Percentiles rank a stretch among this genome's conserved stretches.
phyloP scores from a whole-genome alignment of 2,888 invertebrate species.

The Bellardia bayeri region DNA sequence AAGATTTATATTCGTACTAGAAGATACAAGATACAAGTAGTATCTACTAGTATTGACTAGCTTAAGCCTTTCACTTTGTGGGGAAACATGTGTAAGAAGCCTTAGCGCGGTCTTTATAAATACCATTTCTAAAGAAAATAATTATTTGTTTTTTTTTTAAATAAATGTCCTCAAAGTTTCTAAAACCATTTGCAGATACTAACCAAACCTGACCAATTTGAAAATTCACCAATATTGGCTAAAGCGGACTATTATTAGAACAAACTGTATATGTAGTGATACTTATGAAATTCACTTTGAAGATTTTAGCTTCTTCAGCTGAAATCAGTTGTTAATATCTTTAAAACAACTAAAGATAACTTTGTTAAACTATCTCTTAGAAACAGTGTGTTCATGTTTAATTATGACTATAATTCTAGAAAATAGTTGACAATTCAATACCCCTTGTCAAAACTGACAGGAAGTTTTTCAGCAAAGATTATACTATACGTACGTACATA shows the following conservation, averaged over 20 bases:
- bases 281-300: too few relatives aligned
- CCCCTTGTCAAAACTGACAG: constrained; percentile 66
- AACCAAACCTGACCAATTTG: too few relatives aligned
- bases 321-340: too few relatives aligned
- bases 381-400: constrained; percentile 55
- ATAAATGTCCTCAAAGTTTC: too few relatives aligned
- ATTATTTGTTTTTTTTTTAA: not conserved
- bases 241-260: too few relatives aligned
- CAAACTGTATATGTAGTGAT: too few relatives aligned
- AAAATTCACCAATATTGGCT: too few relatives aligned
- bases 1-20: not conserved
- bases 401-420: constrained; percentile 62
- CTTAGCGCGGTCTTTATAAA: not conserved
- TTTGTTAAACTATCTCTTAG: not conserved
- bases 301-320: too few relatives aligned
- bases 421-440: constrained; percentile 71
- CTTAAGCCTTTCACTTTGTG: constrained; percentile 40
- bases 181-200: too few relatives aligned
- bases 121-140: constrained; percentile 20
- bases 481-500: not conserved
- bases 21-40: constrained; percentile 3
- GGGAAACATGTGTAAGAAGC: not conserved
- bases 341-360: not conserved
- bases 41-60: not conserved
- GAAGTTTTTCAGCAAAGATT: constrained; percentile 53